Percentiles rank a stretch among this genome's conserved stretches.
These are phyloP conservation scores for Cryptomyrus ogoouensis DNA, from an alignment of 2,113 vertebrate genomes.

Conservation along the genomic window DNA sequence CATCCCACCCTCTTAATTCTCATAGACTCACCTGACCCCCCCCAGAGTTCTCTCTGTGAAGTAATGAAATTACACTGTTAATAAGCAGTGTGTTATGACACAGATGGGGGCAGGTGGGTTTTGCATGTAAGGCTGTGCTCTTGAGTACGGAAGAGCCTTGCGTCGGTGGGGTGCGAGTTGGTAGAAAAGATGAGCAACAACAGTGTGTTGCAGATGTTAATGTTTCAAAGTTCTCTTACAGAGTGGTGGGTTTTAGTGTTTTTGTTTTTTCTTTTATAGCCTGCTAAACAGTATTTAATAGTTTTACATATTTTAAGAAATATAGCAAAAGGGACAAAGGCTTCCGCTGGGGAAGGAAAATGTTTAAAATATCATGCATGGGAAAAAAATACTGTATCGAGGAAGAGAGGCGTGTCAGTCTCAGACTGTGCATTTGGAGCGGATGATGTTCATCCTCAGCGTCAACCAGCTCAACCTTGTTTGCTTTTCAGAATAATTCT, in stretches of 20 bases:
- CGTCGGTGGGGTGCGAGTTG: constrained; percentile 19
- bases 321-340: constrained; percentile 46
- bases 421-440: constrained; percentile 3
- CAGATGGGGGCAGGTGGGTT: neutral
- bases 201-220: constrained; percentile 37
- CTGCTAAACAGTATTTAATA: constrained; percentile 64
- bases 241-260: constrained; percentile 29
- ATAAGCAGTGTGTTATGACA: neutral
- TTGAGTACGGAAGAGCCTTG: neutral
- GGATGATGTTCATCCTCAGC: constrained; percentile 13
- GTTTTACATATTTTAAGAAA: constrained; percentile 53
- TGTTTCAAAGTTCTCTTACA: constrained; percentile 39
- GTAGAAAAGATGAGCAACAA: constrained; percentile 18
- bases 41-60: neutral
- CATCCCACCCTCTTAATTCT: neutral
- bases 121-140: neutral
- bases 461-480: constrained; percentile 12
- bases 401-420: constrained; percentile 22
- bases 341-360: constrained; percentile 43
- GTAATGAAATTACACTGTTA: neutral
- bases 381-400: neutral
- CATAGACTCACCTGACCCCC: constrained; percentile 5
- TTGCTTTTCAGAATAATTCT: constrained; percentile 28
- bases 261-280: constrained; percentile 48
- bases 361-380: constrained; percentile 11